phyloP scores from a whole-genome alignment of 2,797 vertebrate species.

The Melanitta fusca region DNA sequence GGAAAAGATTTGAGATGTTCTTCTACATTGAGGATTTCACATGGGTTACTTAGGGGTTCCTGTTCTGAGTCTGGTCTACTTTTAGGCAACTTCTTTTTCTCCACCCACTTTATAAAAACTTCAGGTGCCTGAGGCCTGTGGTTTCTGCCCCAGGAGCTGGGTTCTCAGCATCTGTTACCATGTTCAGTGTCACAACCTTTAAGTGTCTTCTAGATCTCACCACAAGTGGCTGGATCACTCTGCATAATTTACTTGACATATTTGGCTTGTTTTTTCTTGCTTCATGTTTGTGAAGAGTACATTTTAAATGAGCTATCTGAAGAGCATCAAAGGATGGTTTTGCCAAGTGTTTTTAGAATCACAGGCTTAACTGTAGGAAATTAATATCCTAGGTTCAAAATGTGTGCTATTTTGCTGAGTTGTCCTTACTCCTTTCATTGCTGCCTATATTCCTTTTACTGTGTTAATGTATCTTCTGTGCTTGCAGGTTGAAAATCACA shows the following conservation, averaged over 20 bases:
- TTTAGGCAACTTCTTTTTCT: neutral
- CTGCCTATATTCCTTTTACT: neutral
- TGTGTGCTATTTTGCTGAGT: neutral
- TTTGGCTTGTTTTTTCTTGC: slow-evolving; percentile 37
- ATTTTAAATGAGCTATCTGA: neutral
- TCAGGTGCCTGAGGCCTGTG: neutral
- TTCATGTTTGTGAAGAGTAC: neutral
- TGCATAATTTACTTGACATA: slow-evolving; percentile 62
- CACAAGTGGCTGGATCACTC: slow-evolving; percentile 36
- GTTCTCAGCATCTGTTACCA: slow-evolving; percentile 34
- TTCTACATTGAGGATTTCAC: neutral
- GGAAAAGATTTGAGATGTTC: neutral
- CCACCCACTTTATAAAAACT: neutral
- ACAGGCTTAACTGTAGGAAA: neutral
- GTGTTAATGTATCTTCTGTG: neutral
- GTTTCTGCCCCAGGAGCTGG: slow-evolving; percentile 6
- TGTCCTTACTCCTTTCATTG: neutral
- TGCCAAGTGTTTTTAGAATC: slow-evolving; percentile 21
- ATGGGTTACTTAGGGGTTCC: neutral
- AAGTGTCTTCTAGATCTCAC: slow-evolving; percentile 28
- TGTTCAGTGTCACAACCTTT: slow-evolving; percentile 43
- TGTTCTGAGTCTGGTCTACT: neutral
- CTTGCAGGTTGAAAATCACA: neutral
- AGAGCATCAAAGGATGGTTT: neutral
- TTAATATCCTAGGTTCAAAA: neutral